Base-by-base conservation (phyloP, 2,888 invertebrate genomes). In the Leucoptera coffeella region DNA sequence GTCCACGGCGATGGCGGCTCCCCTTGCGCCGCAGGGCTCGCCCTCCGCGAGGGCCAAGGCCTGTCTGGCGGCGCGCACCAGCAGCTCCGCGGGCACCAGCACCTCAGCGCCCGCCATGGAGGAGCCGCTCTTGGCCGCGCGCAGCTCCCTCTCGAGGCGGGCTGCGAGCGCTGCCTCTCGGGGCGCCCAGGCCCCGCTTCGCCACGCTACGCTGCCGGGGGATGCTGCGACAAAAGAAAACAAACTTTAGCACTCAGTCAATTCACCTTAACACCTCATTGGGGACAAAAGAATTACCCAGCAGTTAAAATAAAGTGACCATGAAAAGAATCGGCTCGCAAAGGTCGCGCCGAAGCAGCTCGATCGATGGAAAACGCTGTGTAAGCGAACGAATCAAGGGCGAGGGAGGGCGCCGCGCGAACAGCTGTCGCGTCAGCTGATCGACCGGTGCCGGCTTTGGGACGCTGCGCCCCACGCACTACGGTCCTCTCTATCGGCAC, bases 21-120 rank as follows among this genome's bases (percentile, higher is more conserved):
- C 92, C 38, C 88, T 72, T 25, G 91, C 77, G 26, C 92, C 93
- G 61, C 89, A 92, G 11, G 92, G 92, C 58, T 93, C 92, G 27
- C 82, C 81, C 50, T 90, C 89, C 2, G 92, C 87, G 72, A 88
- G 81, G 29, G 78, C 75, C 27, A 91, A 73, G 32, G 90, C 82
- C 50, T 89, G 85, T 35, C 80, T 72, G 24, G 91, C 81, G 33
- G 91, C 84, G 37, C 84, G 73, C 36, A 82, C 79, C 30, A 89
- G 75, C 35, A 91, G 77, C 52, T 87, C 86, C 27, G 84, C 82
- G 19, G 92, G 92, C 39, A 92, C 73, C 36, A 90, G 74, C 29
- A 91, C 88, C 62, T 91, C 89, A 12, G 86, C 89, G 46, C 86
- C 82, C 30, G 85, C 81, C 38, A 91, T 64, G 55, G 85, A 84